Conservation (phyloP, 2,797 vertebrate genomes). For the Siniperca scherzeri region DNA sequence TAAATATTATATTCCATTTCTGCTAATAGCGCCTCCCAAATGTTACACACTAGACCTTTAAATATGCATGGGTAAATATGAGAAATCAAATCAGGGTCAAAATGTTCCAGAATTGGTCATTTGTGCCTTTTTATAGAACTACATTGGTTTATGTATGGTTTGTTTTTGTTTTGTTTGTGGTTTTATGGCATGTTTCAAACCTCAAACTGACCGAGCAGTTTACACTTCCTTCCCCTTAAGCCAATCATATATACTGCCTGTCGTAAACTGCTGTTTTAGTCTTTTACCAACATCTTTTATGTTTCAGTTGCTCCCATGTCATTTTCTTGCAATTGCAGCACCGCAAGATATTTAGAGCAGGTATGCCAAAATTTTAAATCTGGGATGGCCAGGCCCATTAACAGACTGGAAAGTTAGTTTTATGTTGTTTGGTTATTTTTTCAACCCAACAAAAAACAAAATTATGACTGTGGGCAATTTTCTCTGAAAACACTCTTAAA, state of each 20-base stretch:
- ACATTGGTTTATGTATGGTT: background rate
- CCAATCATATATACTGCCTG: background rate
- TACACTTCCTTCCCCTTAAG: too few species aligned
- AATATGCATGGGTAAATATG: background rate
- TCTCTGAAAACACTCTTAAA: background rate
- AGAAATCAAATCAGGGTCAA: background rate
- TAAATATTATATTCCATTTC: too few species aligned
- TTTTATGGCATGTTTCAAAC: background rate
- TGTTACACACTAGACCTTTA: too few species aligned
- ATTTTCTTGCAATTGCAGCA: background rate
- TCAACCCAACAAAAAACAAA: slow-evolving; percentile 8
- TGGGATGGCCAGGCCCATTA: background rate
- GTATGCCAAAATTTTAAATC: slow-evolving; percentile 1
- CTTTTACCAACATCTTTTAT: background rate
- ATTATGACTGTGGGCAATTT: background rate
- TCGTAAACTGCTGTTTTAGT: background rate
- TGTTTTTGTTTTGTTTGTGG: background rate
- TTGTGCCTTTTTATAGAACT: background rate
- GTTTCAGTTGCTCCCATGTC: background rate
- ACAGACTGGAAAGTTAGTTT: background rate
- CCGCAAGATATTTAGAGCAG: background rate
- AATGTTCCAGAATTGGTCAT: background rate
- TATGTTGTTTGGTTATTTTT: background rate
- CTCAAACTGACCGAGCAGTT: background rate
- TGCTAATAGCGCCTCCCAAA: too few species aligned